Evolutionary conservation across 2,888 invertebrate genomes (phyloP), one percentile per base, ranked within the genome.

Genomic region (Polietes domitor): DNA sequence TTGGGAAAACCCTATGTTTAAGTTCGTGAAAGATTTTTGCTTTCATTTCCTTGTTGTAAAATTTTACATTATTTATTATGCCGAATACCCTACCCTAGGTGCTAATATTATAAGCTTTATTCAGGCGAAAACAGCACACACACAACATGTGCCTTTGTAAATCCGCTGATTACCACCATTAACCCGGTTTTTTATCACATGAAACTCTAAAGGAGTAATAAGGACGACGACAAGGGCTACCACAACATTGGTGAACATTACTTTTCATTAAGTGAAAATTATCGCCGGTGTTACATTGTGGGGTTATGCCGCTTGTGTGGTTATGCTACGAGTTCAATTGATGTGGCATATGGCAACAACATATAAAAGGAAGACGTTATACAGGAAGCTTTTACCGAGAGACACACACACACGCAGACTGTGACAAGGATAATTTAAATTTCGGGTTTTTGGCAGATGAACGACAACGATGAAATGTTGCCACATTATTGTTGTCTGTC

Each of bases 261-360:
- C 41, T 83, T 75, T 79, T 83, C 72, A 83, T 83, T 83, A 79
- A 76, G 72, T 73, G 76, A 19, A 83, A 76, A 83, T 79, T 76
- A 79, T 79, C 55, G 76, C 55, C 58, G 26, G 32, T 72, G 74
- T 75, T 82, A 76, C 75, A 55, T 72, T 55, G 78, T 71, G 53
- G 74, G 53, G 53, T 74, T 63, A 75, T 75, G 82, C 78, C n/a
- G 71, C 78, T 77, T 73, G 68, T 83, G 76, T 73, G 79, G 76
- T 73, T 83, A 58, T 15, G 58, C 58, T 26, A 15, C 26, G 24
- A 17, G 75, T 58, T 47, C 26, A 15, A 47, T 75, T 47, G 55
- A 43, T 19, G 72, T 32, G n/a, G 75, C 47, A n/a, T n/a, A n/a
- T 32, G 37, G 37, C 63, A 10, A 19, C 17, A 28, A 75, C 15